A percentile compares a stretch with the other conserved stretches of the same genome.
phyloP scores from a whole-genome alignment of 2,888 invertebrate species.

The Thyatira batis region DNA sequence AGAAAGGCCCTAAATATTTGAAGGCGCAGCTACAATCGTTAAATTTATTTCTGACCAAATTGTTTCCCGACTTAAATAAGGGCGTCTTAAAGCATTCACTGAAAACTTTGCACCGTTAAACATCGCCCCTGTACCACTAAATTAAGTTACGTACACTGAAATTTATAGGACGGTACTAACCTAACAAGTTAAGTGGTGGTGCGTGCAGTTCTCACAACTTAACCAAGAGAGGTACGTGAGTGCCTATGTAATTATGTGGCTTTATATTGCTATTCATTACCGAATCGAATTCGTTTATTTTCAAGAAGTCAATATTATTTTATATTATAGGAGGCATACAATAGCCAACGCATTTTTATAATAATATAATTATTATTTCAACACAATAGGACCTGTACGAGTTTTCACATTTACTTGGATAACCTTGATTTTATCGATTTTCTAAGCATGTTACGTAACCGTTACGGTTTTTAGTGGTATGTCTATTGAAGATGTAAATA shows the following conservation, averaged over 20 bases:
- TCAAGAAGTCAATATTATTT: not conserved
- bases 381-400: no score
- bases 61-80: not conserved
- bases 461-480: no score
- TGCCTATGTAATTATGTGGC: slow-evolving; percentile 12
- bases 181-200: slow-evolving; percentile 37
- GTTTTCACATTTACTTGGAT: no score
- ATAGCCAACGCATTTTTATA: no score
- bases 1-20: not conserved
- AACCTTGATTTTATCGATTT: no score
- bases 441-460: no score
- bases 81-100: slow-evolving; percentile 22
- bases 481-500: no score
- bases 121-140: slow-evolving; percentile 31
- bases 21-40: not conserved
- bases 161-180: slow-evolving; percentile 40
- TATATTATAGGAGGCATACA: no score
- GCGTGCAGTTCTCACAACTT: slow-evolving; percentile 10
- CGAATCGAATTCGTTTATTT: not conserved
- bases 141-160: slow-evolving; percentile 45
- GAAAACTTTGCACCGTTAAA: slow-evolving; percentile 37
- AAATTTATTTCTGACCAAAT: not conserved
- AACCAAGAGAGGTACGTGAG: not conserved
- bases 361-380: no score
- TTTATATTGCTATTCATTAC: slow-evolving; percentile 3